Evolutionary conservation across 2,888 invertebrate genomes (phyloP).

Genomic region (Mystacides longicornis): DNA sequence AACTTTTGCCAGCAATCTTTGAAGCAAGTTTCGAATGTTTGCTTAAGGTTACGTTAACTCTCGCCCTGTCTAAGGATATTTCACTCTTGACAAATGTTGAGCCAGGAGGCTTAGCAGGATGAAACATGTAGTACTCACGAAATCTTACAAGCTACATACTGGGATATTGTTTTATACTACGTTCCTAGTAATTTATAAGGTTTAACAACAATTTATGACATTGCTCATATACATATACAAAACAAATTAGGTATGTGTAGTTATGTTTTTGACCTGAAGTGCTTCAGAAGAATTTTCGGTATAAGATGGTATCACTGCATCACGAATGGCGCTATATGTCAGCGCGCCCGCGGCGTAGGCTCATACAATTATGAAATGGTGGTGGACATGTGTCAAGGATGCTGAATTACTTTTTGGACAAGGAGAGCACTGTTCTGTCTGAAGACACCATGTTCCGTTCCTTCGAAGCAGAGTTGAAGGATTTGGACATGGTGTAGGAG

Average conservation of each 20-base stretch:
- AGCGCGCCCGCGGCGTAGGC: no score
- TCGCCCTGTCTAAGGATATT: slow-evolving; percentile 7
- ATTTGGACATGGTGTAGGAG: no score
- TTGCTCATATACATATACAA: neutral
- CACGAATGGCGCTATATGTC: no score
- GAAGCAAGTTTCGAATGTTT: slow-evolving; percentile 8
- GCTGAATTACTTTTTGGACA: no score
- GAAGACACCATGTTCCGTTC: no score
- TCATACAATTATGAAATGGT: no score
- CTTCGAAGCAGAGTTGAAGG: no score
- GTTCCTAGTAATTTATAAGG: slow-evolving; percentile 7
- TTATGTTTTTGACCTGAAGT: no score
- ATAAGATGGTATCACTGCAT: no score
- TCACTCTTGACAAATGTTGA: slow-evolving; percentile 18
- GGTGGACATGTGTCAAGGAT: no score
- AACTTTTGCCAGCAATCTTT: neutral
- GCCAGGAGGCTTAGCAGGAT: slow-evolving; percentile 15
- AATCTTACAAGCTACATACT: slow-evolving; percentile 6
- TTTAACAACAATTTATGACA: slow-evolving; percentile 4
- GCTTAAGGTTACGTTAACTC: slow-evolving; percentile 12
- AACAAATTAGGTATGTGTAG: neutral
- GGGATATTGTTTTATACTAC: slow-evolving; percentile 8
- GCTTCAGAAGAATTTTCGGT: no score
- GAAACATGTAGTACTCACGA: slow-evolving; percentile 13
- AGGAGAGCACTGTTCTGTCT: no score